These are phyloP conservation scores for Enteromius afrohamiltoni DNA, from an alignment of 2,797 vertebrate species.

Conservation along the genomic window DNA sequence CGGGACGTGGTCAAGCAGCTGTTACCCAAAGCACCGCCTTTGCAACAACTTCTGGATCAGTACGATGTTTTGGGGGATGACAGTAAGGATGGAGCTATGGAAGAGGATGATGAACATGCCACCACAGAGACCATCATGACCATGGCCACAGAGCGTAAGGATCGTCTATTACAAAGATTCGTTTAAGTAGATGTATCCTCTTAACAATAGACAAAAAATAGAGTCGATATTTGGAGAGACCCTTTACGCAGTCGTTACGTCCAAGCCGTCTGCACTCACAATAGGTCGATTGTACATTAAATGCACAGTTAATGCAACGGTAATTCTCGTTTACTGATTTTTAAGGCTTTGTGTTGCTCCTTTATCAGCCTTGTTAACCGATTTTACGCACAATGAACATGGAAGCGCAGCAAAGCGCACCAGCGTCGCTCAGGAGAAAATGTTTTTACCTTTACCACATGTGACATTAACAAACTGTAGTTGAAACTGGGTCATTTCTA, in stretches of 20 bases:
- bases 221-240: constrained; percentile 18
- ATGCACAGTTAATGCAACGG: background rate
- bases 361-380: background rate
- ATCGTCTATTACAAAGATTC: background rate
- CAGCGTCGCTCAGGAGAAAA: background rate
- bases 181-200: background rate
- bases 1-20: constrained; percentile 93
- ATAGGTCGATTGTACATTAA: background rate
- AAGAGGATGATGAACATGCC: constrained; percentile 95
- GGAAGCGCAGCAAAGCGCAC: constrained; percentile 21
- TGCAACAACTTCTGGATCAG: constrained; percentile 96
- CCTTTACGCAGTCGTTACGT: constrained; percentile 35
- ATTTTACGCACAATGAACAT: constrained; percentile 23
- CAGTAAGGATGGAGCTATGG: constrained; percentile 86
- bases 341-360: background rate
- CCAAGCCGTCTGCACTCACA: background rate
- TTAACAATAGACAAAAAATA: constrained; percentile 5
- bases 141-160: constrained; percentile 94
- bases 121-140: constrained; percentile 94
- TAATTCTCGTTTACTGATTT: background rate
- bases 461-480: background rate
- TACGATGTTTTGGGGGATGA: constrained; percentile 96
- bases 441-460: constrained; percentile 1
- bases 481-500: background rate
- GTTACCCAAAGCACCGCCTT: constrained; percentile 93